Evolutionary conservation across 23 tunicate genomes (phyloP), one percentile per base, ranked within the genome.

Genomic region (Styela plicata): DNA sequence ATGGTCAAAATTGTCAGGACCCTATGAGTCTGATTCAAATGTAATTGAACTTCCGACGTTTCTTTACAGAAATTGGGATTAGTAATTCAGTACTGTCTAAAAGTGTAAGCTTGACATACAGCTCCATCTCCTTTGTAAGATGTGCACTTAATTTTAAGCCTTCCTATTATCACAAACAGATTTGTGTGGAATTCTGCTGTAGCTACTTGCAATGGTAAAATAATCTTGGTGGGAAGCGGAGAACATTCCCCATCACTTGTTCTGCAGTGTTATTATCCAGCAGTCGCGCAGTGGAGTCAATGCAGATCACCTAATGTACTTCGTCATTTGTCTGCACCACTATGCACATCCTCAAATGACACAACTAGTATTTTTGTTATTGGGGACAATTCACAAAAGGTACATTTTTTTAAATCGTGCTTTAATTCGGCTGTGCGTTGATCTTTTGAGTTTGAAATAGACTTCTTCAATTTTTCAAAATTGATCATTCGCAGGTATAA

Each of bases 331-430:
- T 90, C 96, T 63, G 83, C 96, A 18, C 90, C 90, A 24, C 86
- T 86, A 33, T 90, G 85, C 37, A 79, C 77, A n/a, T 82, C 96
- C 5, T 74, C 90, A 2, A 24, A 28, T n/a, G 96, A 90, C 31
- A 87, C 69, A 30, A 75, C 57, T 3, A 31, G 57, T 18, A 69
- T 90, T 30, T 90, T 80, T 69, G 80, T 86, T 25, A 67, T 35
- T 30, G 96, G 90, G 65, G 96, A 90, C 53, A 90, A 90, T 67
- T 80, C 96, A 30, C 89, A 90, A 69, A 90, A 90, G 90, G 96
- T 90, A 1, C 18, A 75, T 73, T n/a, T n/a, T n/a, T n/a, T n/a
- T n/a, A n/a, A n/a, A n/a, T n/a, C n/a, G n/a, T n/a, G n/a, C n/a
- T n/a, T n/a, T n/a, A n/a, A n/a, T n/a, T n/a, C n/a, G n/a, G n/a